Base-by-base conservation (phyloP, 2,888 invertebrate genomes). In the Eucera pruinosa region DNA sequence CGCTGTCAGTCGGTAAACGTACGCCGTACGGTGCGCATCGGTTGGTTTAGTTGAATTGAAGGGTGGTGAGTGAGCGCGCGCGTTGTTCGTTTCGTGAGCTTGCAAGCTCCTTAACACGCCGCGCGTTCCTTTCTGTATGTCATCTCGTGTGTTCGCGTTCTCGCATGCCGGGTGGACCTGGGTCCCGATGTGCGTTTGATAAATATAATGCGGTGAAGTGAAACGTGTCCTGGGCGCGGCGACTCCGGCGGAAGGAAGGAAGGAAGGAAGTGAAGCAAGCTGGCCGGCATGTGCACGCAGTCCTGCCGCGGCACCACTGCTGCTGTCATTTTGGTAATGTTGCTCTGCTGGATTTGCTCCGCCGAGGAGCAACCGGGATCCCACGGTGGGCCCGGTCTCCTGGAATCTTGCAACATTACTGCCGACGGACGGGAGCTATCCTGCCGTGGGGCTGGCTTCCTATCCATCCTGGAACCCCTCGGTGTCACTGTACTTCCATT, bases 381-480 rank as follows among this genome's bases (percentile, higher is more conserved):
- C 64, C 23, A 33, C 60, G 39, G 48, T 20, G 65, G 58, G 36
- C 66, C 66, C 41, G 68, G 48, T 41, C 47, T 76, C 41, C 55
- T 75, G 64, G 84, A 84, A 30, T 43, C 64, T 23, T 84, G 91
- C 79, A 89, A 89, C 83, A 80, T 89, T 66, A 89, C 86, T 58
- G 86, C 83, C 76, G 91, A 91, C 71, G 87, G 86, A 27, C 86
- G 87, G 55, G 87, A 89, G 65, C 79, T 88, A 52, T 61, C 88
- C 27, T 91, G 91, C 65, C 89, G 90, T 33, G 86, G 85, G 45
- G 87, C 88, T 67, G 88, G 88, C 41, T 83, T 91, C 41, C 75
- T 80, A 43, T 85, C 88, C 71, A 80, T 91, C 67, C 82, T 82
- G 48, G 81, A 82, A 58, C 80, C 88, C 9, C 71, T 88, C 61